phyloP scores from a whole-genome alignment of 2,113 vertebrate genomes.

The Lanius collurio region DNA sequence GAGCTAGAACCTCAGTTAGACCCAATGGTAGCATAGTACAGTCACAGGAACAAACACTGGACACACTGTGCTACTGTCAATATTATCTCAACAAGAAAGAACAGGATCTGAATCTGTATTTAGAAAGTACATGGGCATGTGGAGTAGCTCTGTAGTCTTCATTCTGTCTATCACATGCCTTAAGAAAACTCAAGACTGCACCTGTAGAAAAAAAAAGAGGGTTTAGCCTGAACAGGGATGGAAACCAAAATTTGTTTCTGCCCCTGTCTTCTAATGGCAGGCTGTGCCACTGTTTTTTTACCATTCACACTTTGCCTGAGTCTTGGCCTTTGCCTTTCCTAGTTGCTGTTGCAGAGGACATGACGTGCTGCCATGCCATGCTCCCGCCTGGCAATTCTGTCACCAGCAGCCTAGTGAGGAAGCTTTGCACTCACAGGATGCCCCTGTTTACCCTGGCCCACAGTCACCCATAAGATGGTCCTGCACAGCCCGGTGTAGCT shows the following conservation, averaged over 20 bases:
- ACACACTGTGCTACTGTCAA: background rate
- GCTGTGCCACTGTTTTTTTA: background rate
- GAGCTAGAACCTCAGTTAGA: background rate
- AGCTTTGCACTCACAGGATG: background rate
- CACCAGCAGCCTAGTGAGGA: background rate
- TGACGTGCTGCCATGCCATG: background rate
- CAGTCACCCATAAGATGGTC: background rate
- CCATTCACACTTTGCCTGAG: background rate
- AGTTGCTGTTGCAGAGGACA: background rate
- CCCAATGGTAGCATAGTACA: background rate
- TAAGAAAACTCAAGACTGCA: background rate
- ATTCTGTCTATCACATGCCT: background rate
- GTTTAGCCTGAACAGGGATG: background rate
- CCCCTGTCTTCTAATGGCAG: background rate
- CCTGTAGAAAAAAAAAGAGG: rapidly evolving
- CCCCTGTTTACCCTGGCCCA: background rate
- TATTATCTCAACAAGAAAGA: background rate
- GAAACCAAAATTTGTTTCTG: background rate
- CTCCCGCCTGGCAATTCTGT: rapidly evolving
- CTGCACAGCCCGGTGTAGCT: rapidly evolving
- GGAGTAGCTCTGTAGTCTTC: background rate
- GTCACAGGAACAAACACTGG: background rate
- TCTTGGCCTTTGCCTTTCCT: background rate
- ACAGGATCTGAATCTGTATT: background rate
- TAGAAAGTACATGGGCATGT: background rate